Evolutionary conservation across 2,113 vertebrate genomes (phyloP).

Genomic region (Camelus bactrianus): DNA sequence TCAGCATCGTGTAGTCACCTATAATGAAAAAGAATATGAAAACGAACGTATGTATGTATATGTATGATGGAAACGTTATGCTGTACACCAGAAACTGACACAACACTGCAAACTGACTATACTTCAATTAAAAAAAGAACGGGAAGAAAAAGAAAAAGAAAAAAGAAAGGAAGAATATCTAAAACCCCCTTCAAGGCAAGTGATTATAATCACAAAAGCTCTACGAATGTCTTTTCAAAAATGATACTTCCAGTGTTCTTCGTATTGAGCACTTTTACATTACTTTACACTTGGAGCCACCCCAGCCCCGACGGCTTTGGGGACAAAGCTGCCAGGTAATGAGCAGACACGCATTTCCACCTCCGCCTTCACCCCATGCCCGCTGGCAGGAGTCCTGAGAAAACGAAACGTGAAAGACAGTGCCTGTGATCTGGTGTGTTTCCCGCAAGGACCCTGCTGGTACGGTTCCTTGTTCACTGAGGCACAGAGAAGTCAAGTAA

Average conservation of each 20-base stretch:
- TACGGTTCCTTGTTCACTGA: neutral
- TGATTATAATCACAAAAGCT: neutral
- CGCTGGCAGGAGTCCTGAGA: neutral
- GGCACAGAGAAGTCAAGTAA: neutral
- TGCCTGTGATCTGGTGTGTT: fast-evolving
- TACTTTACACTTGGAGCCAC: neutral
- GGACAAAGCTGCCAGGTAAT: neutral
- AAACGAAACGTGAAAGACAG: fast-evolving
- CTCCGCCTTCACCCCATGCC: fast-evolving
- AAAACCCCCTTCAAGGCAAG: neutral
- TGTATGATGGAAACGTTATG: no score
- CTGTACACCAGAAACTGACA: no score
- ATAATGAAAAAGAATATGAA: no score
- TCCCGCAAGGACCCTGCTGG: neutral
- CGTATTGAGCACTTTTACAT: neutral
- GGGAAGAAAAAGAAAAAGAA: no score
- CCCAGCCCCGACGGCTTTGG: neutral
- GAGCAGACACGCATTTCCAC: neutral
- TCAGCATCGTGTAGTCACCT: no score
- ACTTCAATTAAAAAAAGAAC: no score
- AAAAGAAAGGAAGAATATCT: neutral
- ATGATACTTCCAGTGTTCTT: neutral
- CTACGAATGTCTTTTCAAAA: neutral
- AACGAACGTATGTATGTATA: no score
- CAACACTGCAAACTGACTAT: no score